phyloP scores from a whole-genome alignment of 2,113 vertebrate species.

The Oreochromis spilurus region DNA sequence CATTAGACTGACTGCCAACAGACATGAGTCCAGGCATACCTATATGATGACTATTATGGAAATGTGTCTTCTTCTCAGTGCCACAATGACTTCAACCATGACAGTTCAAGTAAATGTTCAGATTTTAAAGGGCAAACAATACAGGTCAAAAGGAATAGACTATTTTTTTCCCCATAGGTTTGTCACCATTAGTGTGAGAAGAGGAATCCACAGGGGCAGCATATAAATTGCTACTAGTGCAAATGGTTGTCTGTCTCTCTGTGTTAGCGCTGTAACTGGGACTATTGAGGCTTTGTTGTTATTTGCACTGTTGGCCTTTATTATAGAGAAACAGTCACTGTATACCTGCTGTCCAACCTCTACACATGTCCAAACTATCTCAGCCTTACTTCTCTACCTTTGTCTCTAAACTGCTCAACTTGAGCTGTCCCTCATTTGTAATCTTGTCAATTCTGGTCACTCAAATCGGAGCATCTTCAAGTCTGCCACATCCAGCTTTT shows the following conservation, averaged over 20 bases:
- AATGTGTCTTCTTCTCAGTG: neutral
- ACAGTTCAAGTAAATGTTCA: constrained; percentile 28
- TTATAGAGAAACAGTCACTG: neutral
- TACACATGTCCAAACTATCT: neutral
- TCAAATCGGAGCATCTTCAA: neutral
- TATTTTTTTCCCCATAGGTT: neutral
- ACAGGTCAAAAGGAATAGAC: neutral
- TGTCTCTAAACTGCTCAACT: neutral
- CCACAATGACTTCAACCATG: neutral
- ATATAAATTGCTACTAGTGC: neutral
- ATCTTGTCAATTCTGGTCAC: neutral
- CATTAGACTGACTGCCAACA: neutral
- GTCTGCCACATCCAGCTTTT: neutral
- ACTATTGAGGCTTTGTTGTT: neutral
- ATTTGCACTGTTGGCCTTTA: neutral
- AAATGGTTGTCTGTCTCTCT: neutral
- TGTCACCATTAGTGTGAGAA: neutral
- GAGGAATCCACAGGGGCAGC: neutral
- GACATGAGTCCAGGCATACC: neutral
- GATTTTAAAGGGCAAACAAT: neutral
- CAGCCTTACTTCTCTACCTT: neutral
- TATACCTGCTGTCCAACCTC: neutral
- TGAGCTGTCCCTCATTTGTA: neutral
- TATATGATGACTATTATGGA: neutral
- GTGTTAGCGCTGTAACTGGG: neutral